A percentile compares a stretch with the other conserved stretches of the same genome.
phyloP scores from a whole-genome alignment of 1,140 invertebrate genomes.

The Bombus superbus region DNA sequence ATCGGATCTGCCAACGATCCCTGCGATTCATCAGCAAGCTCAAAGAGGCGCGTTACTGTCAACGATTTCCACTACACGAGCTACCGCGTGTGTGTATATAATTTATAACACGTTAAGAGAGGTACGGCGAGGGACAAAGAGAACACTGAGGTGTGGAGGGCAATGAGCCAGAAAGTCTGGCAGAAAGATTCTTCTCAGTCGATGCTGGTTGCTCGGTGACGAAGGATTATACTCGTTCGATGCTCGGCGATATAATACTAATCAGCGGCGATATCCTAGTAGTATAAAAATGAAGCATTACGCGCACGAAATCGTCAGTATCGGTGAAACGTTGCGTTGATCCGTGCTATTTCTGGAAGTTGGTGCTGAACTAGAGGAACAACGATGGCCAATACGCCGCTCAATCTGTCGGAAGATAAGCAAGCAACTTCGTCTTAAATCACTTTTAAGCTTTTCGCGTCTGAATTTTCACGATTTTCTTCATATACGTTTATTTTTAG shows the following conservation, averaged over 20 bases:
- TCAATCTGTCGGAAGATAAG: slow-evolving; percentile 64
- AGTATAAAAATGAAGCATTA: slow-evolving; percentile 12
- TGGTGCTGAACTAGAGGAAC: neutral
- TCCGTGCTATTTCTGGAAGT: slow-evolving; percentile 22
- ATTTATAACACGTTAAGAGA: slow-evolving; percentile 53
- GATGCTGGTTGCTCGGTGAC: slow-evolving; percentile 41
- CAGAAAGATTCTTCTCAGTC: slow-evolving; percentile 54
- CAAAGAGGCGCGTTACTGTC: slow-evolving; percentile 9
- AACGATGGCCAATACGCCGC: slow-evolving; percentile 49
- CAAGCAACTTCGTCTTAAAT: slow-evolving; percentile 14
- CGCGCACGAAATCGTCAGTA: neutral
- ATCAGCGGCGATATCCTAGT: neutral
- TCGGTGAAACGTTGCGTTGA: slow-evolving; percentile 13
- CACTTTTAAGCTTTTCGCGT: neutral
- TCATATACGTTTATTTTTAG: neutral
- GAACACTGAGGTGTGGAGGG: slow-evolving; percentile 52
- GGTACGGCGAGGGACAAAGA: slow-evolving; percentile 44
- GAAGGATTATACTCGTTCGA: slow-evolving; percentile 44
- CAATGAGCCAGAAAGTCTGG: slow-evolving; percentile 57
- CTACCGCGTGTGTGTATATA: slow-evolving; percentile 20
- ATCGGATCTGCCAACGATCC: neutral
- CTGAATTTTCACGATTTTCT: neutral
- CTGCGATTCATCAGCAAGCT: slow-evolving; percentile 15
- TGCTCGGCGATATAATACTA: neutral
- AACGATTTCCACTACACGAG: slow-evolving; percentile 38